Evolutionary conservation across 2,797 vertebrate species (phyloP).

Genomic region (Gadopsis bispinosus): DNA sequence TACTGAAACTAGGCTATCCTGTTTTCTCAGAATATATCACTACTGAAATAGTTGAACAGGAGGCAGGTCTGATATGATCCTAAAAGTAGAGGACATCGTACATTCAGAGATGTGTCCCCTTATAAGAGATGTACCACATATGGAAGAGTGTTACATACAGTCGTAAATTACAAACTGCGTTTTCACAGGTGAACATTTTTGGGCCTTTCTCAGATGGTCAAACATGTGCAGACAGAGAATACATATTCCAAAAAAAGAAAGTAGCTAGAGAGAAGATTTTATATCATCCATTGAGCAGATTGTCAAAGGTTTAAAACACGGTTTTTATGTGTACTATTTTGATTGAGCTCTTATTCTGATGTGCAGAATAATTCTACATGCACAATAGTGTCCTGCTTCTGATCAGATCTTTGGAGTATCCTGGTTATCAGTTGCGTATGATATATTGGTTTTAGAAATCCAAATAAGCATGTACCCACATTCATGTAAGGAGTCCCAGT

Average conservation of each 20-base stretch:
- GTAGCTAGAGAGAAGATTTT: background rate
- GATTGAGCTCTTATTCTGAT: background rate
- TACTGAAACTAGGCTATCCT: background rate
- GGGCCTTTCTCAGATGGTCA: background rate
- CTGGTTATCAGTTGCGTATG: background rate
- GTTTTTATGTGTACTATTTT: background rate
- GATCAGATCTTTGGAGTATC: background rate
- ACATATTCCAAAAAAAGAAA: background rate
- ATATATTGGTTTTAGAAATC: conserved; percentile 1
- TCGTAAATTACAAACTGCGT: background rate
- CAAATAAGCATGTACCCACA: no score
- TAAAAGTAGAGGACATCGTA: no score
- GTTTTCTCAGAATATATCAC: no score
- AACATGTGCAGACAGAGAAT: background rate
- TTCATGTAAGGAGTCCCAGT: background rate
- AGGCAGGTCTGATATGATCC: no score
- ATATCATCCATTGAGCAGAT: background rate
- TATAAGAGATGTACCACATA: no score
- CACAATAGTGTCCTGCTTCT: background rate
- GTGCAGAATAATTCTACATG: background rate
- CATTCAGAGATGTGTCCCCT: no score
- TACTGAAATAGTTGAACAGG: no score
- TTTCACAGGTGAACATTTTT: background rate
- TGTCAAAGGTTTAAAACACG: background rate
- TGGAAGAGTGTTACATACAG: background rate